phyloP scores from a whole-genome alignment of 2,888 invertebrate species.

The Drosophila nigritarsus region DNA sequence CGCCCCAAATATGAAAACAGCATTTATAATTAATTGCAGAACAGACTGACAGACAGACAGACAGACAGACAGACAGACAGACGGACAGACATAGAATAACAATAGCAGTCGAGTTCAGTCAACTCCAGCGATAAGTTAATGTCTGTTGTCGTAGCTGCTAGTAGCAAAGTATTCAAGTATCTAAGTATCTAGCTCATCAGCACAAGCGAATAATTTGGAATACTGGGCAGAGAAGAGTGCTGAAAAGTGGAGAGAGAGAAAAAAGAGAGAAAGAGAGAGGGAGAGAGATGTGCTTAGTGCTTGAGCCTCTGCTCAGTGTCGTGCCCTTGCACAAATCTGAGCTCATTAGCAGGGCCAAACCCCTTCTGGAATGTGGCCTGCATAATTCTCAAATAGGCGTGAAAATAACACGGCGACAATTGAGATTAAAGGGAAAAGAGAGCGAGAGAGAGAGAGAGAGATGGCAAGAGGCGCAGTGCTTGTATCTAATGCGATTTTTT shows the following conservation, averaged over 20 bases:
- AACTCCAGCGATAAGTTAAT: constrained; percentile 66
- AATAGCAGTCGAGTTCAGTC: constrained; percentile 58
- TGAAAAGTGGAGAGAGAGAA: background rate
- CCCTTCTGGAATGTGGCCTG: constrained; percentile 47
- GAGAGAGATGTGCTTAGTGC: background rate
- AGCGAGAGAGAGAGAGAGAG: background rate
- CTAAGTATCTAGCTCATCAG: constrained; percentile 18
- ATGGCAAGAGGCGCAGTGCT: constrained; percentile 15
- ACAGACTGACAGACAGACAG: background rate
- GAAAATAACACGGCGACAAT: constrained; percentile 56
- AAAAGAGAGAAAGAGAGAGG: background rate
- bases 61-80: background rate
- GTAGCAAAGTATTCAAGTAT: constrained; percentile 16
- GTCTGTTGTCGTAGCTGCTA: constrained; percentile 13
- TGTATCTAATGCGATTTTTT: constrained; percentile 70
- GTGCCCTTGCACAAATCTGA: constrained; percentile 71
- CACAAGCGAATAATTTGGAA: constrained; percentile 43
- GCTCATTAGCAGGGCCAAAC: constrained; percentile 61
- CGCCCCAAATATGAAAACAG: constrained; percentile 66
- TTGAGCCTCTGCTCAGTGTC: constrained; percentile 8
- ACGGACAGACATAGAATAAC: background rate
- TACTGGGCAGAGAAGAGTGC: constrained; percentile 9
- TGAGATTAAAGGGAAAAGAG: constrained; percentile 3
- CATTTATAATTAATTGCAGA: constrained; percentile 14
- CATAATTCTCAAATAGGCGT: constrained; percentile 70